Conservation (phyloP, 2,797 vertebrate species). For the Melanotaenia pygmaea region DNA sequence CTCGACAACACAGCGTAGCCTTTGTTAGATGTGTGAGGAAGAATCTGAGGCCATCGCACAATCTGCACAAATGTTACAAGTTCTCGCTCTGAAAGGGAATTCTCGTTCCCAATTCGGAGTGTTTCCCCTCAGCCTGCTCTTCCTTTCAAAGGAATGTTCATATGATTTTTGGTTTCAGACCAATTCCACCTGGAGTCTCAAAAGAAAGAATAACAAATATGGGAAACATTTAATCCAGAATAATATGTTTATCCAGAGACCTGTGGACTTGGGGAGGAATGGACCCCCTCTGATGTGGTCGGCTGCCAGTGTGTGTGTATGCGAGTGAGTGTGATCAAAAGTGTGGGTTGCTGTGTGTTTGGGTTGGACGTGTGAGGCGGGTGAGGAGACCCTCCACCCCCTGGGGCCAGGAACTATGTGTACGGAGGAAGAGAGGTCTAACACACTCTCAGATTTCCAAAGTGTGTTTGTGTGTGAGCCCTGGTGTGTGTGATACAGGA, state of each 20-base stretch:
- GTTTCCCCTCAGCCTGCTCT: conserved; percentile 56
- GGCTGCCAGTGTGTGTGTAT: conserved; percentile 71
- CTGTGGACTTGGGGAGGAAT: conserved; percentile 72
- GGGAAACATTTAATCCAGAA: conserved; percentile 86
- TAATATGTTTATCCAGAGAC: conserved; percentile 83
- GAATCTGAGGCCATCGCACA: conserved; percentile 67
- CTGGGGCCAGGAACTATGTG: conserved; percentile 77
- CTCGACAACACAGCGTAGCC: conserved; percentile 68
- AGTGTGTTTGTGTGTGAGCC: conserved; percentile 41
- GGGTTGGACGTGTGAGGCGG: conserved; percentile 77
- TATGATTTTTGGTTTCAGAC: conserved; percentile 79
- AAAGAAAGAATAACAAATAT: conserved; percentile 85
- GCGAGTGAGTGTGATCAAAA: conserved; percentile 15
- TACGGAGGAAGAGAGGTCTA: conserved; percentile 74
- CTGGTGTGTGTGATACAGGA: conserved; percentile 50
- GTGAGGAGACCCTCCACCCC: conserved; percentile 72
- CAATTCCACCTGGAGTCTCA: conserved; percentile 82
- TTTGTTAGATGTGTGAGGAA: conserved; percentile 67
- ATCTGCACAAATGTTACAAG: conserved; percentile 80
- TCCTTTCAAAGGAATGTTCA: conserved; percentile 71
- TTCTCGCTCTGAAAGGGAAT: conserved; percentile 75
- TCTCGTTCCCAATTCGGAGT: conserved; percentile 63
- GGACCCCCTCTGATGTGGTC: conserved; percentile 81
- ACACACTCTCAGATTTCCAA: conserved; percentile 75
- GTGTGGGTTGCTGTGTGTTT: conserved; percentile 67